Evolutionary conservation across 1,140 invertebrate species (phyloP).

Genomic region (Camponotus floridanus): DNA sequence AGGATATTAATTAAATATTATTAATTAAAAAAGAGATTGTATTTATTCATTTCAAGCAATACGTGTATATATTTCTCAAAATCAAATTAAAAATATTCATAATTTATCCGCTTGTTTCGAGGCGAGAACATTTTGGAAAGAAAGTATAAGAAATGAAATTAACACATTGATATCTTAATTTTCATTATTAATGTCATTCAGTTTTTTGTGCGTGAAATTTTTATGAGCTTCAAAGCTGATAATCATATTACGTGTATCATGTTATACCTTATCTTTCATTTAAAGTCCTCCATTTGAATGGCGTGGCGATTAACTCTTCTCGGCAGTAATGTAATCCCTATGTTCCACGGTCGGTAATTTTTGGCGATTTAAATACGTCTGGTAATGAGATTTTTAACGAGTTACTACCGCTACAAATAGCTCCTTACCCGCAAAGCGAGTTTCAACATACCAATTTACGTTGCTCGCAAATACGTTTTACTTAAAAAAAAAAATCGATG

Average conservation of each 20-base stretch:
- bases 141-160: neutral
- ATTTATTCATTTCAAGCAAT: neutral
- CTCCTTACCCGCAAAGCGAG: neutral
- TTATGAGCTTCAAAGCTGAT: neutral
- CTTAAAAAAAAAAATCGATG: neutral
- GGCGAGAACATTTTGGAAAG: neutral
- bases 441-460: slow-evolving; percentile 31
- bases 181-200: neutral
- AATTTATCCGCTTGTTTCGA: neutral
- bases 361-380: slow-evolving; percentile 47
- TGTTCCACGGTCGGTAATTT: slow-evolving; percentile 41
- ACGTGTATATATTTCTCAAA: neutral
- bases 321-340: slow-evolving; percentile 19
- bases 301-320: slow-evolving; percentile 35
- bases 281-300: slow-evolving; percentile 22
- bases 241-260: slow-evolving; percentile 30
- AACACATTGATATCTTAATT: neutral
- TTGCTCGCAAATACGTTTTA: neutral
- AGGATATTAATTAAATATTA: neutral
- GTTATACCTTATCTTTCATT: slow-evolving; percentile 33
- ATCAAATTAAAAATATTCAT: neutral
- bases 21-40: too few species aligned
- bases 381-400: slow-evolving; percentile 59
- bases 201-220: neutral
- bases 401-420: slow-evolving; percentile 23